These are phyloP conservation scores for Petrocephalus schoutedeni DNA, from an alignment of 2,797 vertebrate species.

Conservation along the genomic window DNA sequence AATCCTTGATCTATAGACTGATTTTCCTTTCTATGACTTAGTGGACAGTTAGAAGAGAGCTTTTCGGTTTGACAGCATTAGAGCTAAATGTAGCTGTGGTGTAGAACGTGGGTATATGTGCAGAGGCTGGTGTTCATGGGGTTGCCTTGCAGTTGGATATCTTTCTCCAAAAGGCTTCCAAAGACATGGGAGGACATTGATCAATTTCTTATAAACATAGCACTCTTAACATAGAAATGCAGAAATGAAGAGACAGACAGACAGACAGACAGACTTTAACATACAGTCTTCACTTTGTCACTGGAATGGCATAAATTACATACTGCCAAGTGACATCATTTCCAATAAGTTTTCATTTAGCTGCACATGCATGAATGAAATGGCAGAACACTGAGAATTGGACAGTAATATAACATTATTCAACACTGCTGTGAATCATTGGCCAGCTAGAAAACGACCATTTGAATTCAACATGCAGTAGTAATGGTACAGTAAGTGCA, in stretches of 20 bases:
- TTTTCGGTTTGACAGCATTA: neutral
- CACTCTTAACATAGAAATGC: too few species aligned
- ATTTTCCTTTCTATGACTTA: neutral
- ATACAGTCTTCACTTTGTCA: neutral
- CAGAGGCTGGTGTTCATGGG: too few species aligned
- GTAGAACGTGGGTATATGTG: too few species aligned
- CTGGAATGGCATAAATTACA: neutral
- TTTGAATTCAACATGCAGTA: neutral
- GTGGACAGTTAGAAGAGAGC: neutral
- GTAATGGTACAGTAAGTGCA: neutral
- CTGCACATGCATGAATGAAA: neutral
- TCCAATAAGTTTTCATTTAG: neutral
- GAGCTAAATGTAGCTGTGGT: neutral
- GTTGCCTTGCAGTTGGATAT: too few species aligned
- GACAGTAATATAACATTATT: neutral
- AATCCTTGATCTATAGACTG: neutral
- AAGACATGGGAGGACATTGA: too few species aligned
- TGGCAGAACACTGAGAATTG: neutral
- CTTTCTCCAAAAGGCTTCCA: too few species aligned
- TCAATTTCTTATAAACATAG: too few species aligned
- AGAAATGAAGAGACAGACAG: neutral
- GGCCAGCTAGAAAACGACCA: neutral
- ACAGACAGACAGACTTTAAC: neutral
- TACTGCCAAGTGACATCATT: neutral
- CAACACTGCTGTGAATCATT: conserved; percentile 1